Evolutionary conservation across 2,888 invertebrate genomes (phyloP).

Genomic region (Morpho helenor): DNA sequence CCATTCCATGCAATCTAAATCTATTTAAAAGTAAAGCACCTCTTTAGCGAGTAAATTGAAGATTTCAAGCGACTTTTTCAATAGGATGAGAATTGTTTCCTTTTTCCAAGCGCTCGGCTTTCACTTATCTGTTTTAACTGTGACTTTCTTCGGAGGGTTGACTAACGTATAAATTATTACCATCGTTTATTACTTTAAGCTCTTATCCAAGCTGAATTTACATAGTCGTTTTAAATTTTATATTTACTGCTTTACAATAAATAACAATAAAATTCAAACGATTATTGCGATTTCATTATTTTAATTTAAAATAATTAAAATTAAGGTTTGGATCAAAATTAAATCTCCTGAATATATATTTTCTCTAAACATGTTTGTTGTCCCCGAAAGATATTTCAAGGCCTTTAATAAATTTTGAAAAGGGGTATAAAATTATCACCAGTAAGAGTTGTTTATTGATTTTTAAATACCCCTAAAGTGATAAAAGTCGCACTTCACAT

Average conservation of each 20-base stretch:
- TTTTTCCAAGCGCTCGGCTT: constrained; percentile 23
- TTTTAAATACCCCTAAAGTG: too few relatives aligned
- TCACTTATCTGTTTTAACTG: constrained; percentile 24
- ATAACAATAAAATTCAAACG: too few relatives aligned
- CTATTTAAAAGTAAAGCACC: constrained; percentile 33
- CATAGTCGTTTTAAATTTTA: neutral
- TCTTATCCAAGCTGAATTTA: neutral
- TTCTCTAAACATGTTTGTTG: too few relatives aligned
- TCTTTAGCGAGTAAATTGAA: constrained; percentile 34
- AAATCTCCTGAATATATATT: too few relatives aligned
- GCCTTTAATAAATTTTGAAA: too few relatives aligned
- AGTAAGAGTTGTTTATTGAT: too few relatives aligned
- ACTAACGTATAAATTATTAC: constrained; percentile 24
- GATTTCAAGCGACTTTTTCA: constrained; percentile 33
- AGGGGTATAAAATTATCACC: too few relatives aligned
- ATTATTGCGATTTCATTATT: too few relatives aligned
- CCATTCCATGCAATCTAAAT: constrained; percentile 18
- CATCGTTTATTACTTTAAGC: constrained; percentile 15
- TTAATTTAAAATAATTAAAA: too few relatives aligned
- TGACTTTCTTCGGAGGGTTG: constrained; percentile 19
- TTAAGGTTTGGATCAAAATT: too few relatives aligned
- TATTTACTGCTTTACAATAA: neutral
- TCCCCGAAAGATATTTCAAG: too few relatives aligned
- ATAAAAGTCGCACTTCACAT: too few relatives aligned
- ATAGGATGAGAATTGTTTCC: constrained; percentile 32